Evolutionary conservation across 2,113 vertebrate species (phyloP).

Genomic region (Kryptolebias marmoratus): DNA sequence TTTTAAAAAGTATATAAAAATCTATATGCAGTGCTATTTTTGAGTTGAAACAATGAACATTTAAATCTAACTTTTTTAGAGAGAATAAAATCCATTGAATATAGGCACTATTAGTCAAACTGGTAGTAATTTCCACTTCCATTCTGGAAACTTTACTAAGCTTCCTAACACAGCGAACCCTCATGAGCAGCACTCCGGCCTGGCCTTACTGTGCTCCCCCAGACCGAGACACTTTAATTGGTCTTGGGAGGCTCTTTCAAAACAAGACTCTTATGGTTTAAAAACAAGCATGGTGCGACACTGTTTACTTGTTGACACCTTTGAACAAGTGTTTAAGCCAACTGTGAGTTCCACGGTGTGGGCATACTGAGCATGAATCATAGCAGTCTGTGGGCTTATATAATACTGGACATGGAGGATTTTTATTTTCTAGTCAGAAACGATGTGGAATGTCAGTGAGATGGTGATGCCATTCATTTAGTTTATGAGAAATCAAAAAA

Average conservation of each 20-base stretch:
- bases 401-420: conserved; percentile 28
- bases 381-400: conserved; percentile 47
- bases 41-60: too few relatives aligned
- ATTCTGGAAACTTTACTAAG: conserved; percentile 18
- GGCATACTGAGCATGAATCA: conserved; percentile 46
- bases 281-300: conserved; percentile 41
- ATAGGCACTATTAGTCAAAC: conserved; percentile 1
- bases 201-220: conserved; percentile 10
- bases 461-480: conserved; percentile 1
- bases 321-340: conserved; percentile 29
- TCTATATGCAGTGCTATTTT: too few relatives aligned
- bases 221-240: conserved; percentile 52
- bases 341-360: conserved; percentile 44
- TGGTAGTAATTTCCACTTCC: conserved; percentile 10
- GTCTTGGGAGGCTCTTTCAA: conserved; percentile 45
- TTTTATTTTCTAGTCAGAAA: conserved; percentile 3
- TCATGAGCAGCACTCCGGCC: conserved; percentile 27
- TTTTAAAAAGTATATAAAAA: too few relatives aligned
- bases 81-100: not conserved
- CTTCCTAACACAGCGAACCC: conserved; percentile 25
- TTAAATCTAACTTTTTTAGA: not conserved
- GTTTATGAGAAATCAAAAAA: not conserved
- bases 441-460: conserved; percentile 19
- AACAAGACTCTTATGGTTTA: conserved; percentile 46
- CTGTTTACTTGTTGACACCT: conserved; percentile 57